These are phyloP conservation scores for Chrysina gloriosa DNA, from an alignment of 2,888 invertebrate species.

Conservation along the genomic window DNA sequence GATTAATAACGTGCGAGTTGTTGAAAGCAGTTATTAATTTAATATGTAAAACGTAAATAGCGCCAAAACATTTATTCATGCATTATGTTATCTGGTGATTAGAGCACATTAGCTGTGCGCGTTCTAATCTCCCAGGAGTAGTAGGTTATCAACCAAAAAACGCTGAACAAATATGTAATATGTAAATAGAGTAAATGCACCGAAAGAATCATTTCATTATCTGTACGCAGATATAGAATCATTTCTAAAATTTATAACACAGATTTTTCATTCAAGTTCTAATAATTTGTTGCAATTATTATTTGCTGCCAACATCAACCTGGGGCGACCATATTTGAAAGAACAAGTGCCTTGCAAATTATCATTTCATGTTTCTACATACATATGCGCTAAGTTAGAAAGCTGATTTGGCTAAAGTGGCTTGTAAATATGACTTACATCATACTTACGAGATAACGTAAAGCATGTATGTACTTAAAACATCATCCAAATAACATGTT, in stretches of 20 bases:
- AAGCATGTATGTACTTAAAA: background rate
- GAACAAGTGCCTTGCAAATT: background rate
- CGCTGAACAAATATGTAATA: background rate
- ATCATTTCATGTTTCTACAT: background rate
- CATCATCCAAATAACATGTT: too few species aligned
- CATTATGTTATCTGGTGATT: background rate
- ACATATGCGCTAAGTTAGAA: background rate
- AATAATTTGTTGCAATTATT: too few species aligned
- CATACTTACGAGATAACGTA: background rate
- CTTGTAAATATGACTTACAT: background rate
- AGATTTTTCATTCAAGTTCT: too few species aligned
- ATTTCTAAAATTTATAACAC: too few species aligned
- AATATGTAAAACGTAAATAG: conserved; percentile 1
- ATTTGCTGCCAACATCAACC: too few species aligned
- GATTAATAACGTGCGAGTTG: background rate
- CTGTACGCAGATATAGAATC: too few species aligned
- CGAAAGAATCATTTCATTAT: background rate
- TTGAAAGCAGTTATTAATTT: conserved; percentile 7
- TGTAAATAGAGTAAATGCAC: background rate
- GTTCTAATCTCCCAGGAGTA: background rate
- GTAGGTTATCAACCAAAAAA: background rate
- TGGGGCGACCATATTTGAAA: too few species aligned
- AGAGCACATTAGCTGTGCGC: background rate
- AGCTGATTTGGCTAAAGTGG: background rate
- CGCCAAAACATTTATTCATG: background rate